Base-by-base conservation (phyloP, 2,888 invertebrate genomes). In the Orthonychiurus folsomi region DNA sequence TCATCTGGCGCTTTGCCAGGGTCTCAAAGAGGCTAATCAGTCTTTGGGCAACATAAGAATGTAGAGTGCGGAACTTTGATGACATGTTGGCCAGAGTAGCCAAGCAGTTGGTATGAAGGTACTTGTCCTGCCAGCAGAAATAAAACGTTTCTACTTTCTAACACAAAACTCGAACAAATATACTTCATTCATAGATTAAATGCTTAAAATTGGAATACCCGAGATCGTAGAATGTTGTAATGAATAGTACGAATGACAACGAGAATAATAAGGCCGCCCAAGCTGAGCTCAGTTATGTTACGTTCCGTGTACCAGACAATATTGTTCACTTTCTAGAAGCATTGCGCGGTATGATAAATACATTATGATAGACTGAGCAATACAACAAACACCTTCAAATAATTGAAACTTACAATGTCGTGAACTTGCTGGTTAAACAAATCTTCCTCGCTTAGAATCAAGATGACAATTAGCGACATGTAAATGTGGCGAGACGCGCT, bases 81-180 rank as follows among this genome's bases (percentile, higher is more conserved):
- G 96, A 96, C 97, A 99, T 97, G 75, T 99, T 99, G 20, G 99
- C 97, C 72, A 99, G 82, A 3, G 97, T 96, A 1, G 99, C 99
- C 68, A 99, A 81, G 76, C 97, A 97, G 79, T 99, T 99, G 2
- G 96, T 97, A 77, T 99, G 99, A 21, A 99, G 82, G 78, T 99
- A 99, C 78, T 95, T 94, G 77, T 96, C 96, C 84, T 84, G 71
- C 56, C 28, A 53, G 15, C 28, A 57, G 37, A 52, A 37, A 56
- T 50, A 56, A 55, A 47, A 55, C 3, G 5, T 20, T 24, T 18
- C 47, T 3, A 37, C 3, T 26, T 21, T 48, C 12, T n/a, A n/a
- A n/a, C 48, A 48, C n/a, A 15, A 15, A 48, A 48, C n/a, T 48
- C 12, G 12, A 15, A 48, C 48, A n/a, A 48, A 15, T 48, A 12